Base-by-base conservation (phyloP, 2,797 vertebrate genomes). In the Acrossocheilus wenchowensis region DNA sequence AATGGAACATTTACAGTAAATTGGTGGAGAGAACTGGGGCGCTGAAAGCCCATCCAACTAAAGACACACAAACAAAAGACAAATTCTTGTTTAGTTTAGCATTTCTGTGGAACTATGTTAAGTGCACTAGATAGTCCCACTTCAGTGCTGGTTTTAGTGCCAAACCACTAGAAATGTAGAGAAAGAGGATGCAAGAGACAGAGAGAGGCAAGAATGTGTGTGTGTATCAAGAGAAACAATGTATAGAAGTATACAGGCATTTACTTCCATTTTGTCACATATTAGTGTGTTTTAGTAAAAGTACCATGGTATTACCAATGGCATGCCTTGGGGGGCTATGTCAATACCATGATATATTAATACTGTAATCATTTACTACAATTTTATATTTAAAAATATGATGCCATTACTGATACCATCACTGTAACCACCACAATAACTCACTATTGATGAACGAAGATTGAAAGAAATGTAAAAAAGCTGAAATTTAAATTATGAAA, bases 141-240 rank as follows among this genome's bases (percentile, higher is more conserved):
- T 90, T 79, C 79, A 80, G 82, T 45, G 80, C 15, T 71, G 21
- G 36, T 60, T 54, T 82, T 50, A 36, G 75, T 84, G 87, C 88
- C 89, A 90, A 86, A 90, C 85, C 86, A 74, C 71, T 85, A 83
- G 84, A 90, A 89, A 90, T 73, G 64, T 66, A 84, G 57, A 85
- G 43, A 72, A 26, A 41, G 23, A 57, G 73, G 57, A 7, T 62
- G 48, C 41, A 45, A 69, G 66, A 36, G 78, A 84, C 21, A 73
- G 77, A 77, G 50, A 83, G 39, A 72, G n/a, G 23, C 57, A 54
- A 62, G 50, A 8, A 3, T 43, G 60, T 17, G 78, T 54, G 64
- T 68, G 81, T 43, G 69, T 45, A 0, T 83, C 71, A 83, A 50
- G 1, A 34, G 26, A n/a, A 73, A 62, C 23, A 41, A 5, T 36